Base-by-base conservation (phyloP, 2,888 invertebrate species). In the Leucozona laternaria region DNA sequence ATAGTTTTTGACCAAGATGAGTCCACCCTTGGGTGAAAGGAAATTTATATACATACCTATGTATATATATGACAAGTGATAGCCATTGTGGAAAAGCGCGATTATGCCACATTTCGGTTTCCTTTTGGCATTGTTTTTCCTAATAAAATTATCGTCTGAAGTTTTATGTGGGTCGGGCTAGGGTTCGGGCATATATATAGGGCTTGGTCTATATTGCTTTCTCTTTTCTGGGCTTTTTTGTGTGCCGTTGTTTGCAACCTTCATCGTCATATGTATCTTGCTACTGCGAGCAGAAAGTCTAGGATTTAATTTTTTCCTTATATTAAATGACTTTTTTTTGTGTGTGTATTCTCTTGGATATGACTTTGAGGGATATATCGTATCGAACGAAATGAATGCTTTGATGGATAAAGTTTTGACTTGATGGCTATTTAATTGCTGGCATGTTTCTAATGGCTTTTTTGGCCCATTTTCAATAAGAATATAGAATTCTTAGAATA, bases 381-480 rank as follows among this genome's bases (percentile, higher is more conserved):
- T 79, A 75, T 79, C 66, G 68, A 45, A 64, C 45, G 37, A 62
- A 84, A 79, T 84, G 17, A 75, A 73, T 70, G 50, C 75, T 84
- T 58, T 60, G 40, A 84, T 79, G 62, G 79, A 53, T 37, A 84
- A 84, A 84, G 73, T 84, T 84, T 79, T 64, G 70, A 62, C 75
- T 64, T 79, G 75, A 84, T 88, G 84, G 66, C 45, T 79, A 87
- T 84, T 87, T 84, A 84, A 88, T 88, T 79, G 84, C 64, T 77
- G 28, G 84, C 40, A 73, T 80, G 79, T 80, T 84, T 77, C 62
- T 84, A 88, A 88, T 77, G 79, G 68, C 72, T 80, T 77, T 37
- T 34, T 60, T 79, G 86, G 68, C 43, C 50, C 70, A 22, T 57
- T 64, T 68, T 68, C 28, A 13, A 58, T 20, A 58, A 34, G 34